Evolutionary conservation across 2,888 invertebrate genomes (phyloP).

Genomic region (Himalopsyche anomala): DNA sequence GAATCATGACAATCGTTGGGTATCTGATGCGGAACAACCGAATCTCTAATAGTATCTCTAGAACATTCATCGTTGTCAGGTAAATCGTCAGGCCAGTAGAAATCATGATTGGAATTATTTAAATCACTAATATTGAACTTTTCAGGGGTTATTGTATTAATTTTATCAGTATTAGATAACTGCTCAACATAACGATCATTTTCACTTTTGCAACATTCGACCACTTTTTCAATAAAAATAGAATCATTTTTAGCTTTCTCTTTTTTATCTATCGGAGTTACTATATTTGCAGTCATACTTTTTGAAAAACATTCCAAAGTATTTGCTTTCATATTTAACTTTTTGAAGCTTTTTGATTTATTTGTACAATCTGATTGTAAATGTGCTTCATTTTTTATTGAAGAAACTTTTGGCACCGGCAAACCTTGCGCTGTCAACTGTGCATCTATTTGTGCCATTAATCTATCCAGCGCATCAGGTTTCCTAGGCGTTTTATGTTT

Average conservation of each 20-base stretch:
- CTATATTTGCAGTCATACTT: background rate
- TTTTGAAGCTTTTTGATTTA: background rate
- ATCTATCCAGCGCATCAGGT: slow-evolving; percentile 11
- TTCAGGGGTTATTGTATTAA: background rate
- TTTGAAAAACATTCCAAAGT: background rate
- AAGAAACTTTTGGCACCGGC: slow-evolving; percentile 45
- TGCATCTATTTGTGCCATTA: slow-evolving; percentile 52
- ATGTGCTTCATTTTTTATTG: background rate
- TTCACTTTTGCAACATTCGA: background rate
- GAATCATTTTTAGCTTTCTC: background rate
- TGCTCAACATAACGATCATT: background rate
- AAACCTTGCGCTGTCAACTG: slow-evolving; percentile 45
- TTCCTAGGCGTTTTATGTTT: slow-evolving; percentile 7
- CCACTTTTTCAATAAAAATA: background rate
- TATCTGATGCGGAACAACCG: background rate
- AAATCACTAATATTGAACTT: background rate
- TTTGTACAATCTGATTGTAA: background rate
- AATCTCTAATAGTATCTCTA: background rate
- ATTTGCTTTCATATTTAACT: background rate
- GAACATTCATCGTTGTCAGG: background rate
- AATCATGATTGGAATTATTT: slow-evolving; percentile 23
- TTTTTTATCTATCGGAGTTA: background rate
- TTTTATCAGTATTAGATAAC: background rate
- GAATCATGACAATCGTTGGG: background rate
- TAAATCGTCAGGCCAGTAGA: background rate